Base-by-base conservation (phyloP, 2,113 vertebrate species). In the Esox niger region DNA sequence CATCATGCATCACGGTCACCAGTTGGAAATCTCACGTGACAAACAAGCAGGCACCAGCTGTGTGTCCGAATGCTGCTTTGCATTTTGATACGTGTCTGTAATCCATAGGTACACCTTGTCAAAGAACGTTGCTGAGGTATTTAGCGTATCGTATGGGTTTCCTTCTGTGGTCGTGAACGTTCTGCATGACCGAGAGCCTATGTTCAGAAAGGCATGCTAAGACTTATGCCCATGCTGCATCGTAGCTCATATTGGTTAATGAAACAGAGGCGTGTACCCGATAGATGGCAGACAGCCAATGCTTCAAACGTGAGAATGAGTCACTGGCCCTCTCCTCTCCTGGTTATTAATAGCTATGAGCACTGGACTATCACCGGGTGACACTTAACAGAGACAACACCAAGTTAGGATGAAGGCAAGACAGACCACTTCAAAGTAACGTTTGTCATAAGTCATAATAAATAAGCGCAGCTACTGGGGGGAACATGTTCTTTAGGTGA, bases 21-120 rank as follows among this genome's bases (percentile, higher is more conserved):
- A 74, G 65, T 63, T 60, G 57, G 57, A n/a, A 21, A 2, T 21
- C 13, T 32, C 66, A 74, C 47, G 58, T 68, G 71, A 74, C 71
- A 17, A 43, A 10, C 38, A 43, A 4, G 38, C 60, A 47, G 13
- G 23, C 13, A 49, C 27, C 29, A 21, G 32, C 47, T 52, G 17
- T 23, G 47, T 49, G 47, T 52, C 8, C 11, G n/a, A 52, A 52
- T 52, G 47, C 47, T 52, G n/a, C 47, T 52, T 52, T 17, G 47
- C 47, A 52, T 52, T 43, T 52, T 21, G 47, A 52, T 15, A 23
- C n/a, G 21, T 21, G 6, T n/a, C 8, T 21, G 47, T 52, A 52
- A 23, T 52, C 47, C n/a, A 52, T 52, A n/a, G n/a, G 11, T 4
- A 15, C 38, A 43, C 38, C 38, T 17, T 43, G 38, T 43, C 17